Conservation (phyloP, 2,797 vertebrate species). For the Sternotherus odoratus region DNA sequence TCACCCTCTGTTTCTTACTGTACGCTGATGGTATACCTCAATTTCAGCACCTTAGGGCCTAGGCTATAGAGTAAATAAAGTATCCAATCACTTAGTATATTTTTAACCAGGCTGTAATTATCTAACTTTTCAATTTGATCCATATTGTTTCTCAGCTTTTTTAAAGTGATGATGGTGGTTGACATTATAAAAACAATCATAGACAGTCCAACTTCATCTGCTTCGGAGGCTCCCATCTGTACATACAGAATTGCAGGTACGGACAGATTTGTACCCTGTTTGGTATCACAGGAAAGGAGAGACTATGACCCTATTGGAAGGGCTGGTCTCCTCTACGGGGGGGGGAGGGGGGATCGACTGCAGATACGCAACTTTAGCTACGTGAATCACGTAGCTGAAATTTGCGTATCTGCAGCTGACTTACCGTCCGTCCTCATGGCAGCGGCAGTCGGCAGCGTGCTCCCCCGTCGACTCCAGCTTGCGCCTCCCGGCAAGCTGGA, state of each 20-base stretch:
- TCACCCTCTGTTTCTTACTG: neutral
- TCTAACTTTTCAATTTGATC: rapidly evolving
- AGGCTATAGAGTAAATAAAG: neutral
- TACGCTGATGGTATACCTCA: rapidly evolving
- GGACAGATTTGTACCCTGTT: neutral
- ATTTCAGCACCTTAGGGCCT: neutral
- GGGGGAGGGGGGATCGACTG: too few relatives aligned
- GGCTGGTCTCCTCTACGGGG: too few relatives aligned
- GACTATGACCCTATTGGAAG: neutral
- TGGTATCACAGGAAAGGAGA: rapidly evolving
- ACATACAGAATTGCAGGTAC: neutral
- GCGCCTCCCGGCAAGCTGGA: too few relatives aligned
- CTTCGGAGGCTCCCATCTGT: neutral
- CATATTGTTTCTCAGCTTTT: neutral
- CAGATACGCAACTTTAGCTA: too few relatives aligned
- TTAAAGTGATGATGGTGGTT: neutral
- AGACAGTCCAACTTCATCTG: neutral
- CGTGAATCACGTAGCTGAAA: too few relatives aligned
- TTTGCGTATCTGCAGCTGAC: too few relatives aligned
- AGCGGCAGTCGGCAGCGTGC: too few relatives aligned
- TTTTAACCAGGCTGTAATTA: too few relatives aligned
- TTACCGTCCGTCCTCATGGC: too few relatives aligned
- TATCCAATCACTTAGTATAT: neutral
- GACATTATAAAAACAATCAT: neutral
- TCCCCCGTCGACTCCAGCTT: too few relatives aligned